Conservation (phyloP, 2,888 invertebrate genomes). For the Brenthis ino region DNA sequence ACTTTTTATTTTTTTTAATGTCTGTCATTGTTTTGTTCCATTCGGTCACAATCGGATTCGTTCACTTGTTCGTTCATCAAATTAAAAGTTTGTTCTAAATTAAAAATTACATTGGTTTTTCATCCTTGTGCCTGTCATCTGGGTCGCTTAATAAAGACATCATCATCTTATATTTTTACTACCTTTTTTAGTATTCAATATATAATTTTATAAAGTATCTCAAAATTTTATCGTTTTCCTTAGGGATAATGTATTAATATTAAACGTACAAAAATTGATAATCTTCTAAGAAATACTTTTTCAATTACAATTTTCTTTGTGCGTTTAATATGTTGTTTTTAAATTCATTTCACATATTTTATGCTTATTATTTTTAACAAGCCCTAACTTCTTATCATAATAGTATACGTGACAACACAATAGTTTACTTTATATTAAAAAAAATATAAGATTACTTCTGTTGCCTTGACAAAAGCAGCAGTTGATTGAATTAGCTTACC, state of each 20-base stretch:
- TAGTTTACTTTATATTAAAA: conserved; percentile 10
- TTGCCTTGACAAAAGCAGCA: conserved; percentile 13
- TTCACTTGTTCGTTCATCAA: conserved; percentile 12
- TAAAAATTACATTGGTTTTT: conserved; percentile 25
- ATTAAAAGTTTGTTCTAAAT: conserved; percentile 21
- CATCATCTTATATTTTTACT: background rate
- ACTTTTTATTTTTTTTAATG: conserved; percentile 50
- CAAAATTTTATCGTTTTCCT: conserved; percentile 1
- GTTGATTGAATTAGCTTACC: background rate
- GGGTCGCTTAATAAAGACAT: conserved; percentile 21
- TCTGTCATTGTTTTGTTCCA: conserved; percentile 41
- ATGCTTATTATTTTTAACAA: conserved; percentile 17
- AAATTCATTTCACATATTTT: conserved; percentile 1
- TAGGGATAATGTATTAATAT: background rate
- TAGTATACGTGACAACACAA: conserved; percentile 19
- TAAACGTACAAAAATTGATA: background rate
- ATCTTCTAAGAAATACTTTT: background rate
- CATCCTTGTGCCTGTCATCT: conserved; percentile 34
- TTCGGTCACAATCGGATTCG: conserved; percentile 27
- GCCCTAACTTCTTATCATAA: conserved; percentile 11
- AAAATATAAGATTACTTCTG: conserved; percentile 12
- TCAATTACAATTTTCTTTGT: background rate
- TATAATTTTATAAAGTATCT: background rate
- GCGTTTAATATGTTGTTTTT: background rate
- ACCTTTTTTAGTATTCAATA: background rate